Evolutionary conservation across 1,140 invertebrate species (phyloP), one percentile per base, ranked within the genome.

Genomic region (Lysiphlebus fabarum): DNA sequence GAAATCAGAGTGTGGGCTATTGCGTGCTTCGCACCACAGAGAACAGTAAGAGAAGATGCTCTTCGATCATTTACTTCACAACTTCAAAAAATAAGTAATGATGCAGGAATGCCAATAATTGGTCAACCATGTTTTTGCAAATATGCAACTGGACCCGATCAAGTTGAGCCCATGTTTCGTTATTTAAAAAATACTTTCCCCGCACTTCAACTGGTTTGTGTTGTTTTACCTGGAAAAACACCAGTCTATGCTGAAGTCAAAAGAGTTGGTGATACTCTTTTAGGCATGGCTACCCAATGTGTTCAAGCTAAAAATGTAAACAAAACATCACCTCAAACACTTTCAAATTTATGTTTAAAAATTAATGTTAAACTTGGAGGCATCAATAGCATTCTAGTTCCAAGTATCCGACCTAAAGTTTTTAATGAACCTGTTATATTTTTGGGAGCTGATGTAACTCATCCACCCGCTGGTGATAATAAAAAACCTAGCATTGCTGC

Each of bases 281-380:
- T 99, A 59, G 98, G 98, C 51, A 96, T 99, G 90, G 98, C 98
- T 45, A 99, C 98, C 40, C 98, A 99, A 80, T 99, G 98, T 82
- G 98, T 99, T 59, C 98, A 99, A 81, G 94, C 96, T 6, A 99
- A 99, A 81, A 99, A 99, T 82, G 98, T 99, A 4, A 99, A 99
- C 81, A 99, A 99, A 79, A 99, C 97, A 0, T 98, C 96, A 0
- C 97, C 98, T 11, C 98, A 99, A 81, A 99, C 98, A 0, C 84
- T 99, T 34, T 99, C 96, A 61, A 99, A 99, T 83, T 84, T 99
- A 12, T 99, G 98, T 79, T 85, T 99, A 48, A 99, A 99, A 81
- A 99, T 99, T 68, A 99, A 99, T 78, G 98, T 99, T 4, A 99
- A 99, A 81, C 83, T 99, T 41, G 98, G 98, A 62, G 98, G 98